These are phyloP conservation scores for Pinna nobilis DNA, from an alignment of 1,140 invertebrate genomes.

Conservation along the genomic window DNA sequence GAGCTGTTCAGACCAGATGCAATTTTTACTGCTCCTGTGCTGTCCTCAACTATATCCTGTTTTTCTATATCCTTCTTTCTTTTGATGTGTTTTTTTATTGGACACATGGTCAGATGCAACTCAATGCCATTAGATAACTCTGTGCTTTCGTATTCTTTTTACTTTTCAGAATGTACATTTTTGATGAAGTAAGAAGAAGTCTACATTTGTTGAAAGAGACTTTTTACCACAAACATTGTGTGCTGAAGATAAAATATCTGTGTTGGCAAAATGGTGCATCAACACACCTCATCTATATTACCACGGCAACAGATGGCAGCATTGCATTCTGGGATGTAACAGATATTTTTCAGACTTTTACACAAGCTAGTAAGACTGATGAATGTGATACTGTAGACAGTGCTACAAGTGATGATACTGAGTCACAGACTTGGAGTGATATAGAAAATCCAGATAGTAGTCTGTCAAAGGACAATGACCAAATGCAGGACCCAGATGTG, in stretches of 20 bases:
- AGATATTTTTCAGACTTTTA: constrained; percentile 11
- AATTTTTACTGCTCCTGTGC: neutral
- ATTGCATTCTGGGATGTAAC: constrained; percentile 81
- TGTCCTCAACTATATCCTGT: neutral
- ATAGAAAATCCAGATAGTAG: neutral
- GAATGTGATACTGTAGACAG: neutral
- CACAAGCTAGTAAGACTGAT: neutral
- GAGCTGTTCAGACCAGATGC: neutral
- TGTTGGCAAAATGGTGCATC: constrained; percentile 7
- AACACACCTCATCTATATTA: constrained; percentile 71
- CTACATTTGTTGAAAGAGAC: constrained; percentile 56
- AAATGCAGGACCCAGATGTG: too few relatives aligned
- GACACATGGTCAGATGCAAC: too few relatives aligned
- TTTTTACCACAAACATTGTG: constrained; percentile 66
- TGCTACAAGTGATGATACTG: neutral
- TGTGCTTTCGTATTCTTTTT: neutral
- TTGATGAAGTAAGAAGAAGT: constrained; percentile 52
- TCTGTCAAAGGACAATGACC: neutral
- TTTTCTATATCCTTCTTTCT: neutral
- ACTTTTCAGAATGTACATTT: constrained; percentile 65
- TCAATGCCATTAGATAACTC: too few relatives aligned
- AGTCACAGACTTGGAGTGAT: neutral
- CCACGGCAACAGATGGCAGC: constrained; percentile 81
- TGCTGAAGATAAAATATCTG: constrained; percentile 63
- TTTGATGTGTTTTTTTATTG: neutral